Evolutionary conservation across 1,140 invertebrate species (phyloP), one percentile per base, ranked within the genome.

Genomic region (Drosophila subobscura): DNA sequence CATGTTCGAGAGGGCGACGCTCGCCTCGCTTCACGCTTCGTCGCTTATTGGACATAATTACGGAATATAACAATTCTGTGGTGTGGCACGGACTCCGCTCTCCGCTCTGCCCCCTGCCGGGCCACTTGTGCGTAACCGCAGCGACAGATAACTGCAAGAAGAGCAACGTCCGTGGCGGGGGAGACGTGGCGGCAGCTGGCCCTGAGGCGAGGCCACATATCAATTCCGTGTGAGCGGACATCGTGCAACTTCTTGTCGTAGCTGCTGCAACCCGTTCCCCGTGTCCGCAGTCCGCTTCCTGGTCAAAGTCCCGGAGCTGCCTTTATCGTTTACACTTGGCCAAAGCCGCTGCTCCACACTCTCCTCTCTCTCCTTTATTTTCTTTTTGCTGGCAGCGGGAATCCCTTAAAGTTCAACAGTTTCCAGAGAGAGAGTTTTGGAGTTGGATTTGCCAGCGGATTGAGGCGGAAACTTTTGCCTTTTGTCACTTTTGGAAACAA

Each of bases 1-100:
- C 59, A 23, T 14, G 52, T 27, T 20, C 16, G n/a, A 42, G 20
- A 47, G 47, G 55, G 50, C 51, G 33, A 20, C 16, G 16, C 16
- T 20, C n/a, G n/a, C 1, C 59, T 59, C 47, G 44, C 74, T 70
- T 86, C 40, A 86, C 73, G 83, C 81, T 86, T 65, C 77, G 77
- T 59, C 81, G 81, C 77, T 86, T 89, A 86, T 86, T 86, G 83
- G 71, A 86, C 84, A 86, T 86, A 86, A 86, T 86, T 86, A 86
- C 81, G 75, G 81, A 88, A 88, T 83, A 86, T 86, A 86, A 86
- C 81, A 75, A 88, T 86, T 86, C 77, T 88, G 83, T 22, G 67
- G 72, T 56, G 8, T 8, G n/a, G 25, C 40, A 41, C 10, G 47
- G 27, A 29, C 27, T n/a, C n/a, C n/a, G n/a, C n/a, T n/a, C n/a